Conservation (phyloP, 2,113 vertebrate species). For the Varanus salvator region DNA sequence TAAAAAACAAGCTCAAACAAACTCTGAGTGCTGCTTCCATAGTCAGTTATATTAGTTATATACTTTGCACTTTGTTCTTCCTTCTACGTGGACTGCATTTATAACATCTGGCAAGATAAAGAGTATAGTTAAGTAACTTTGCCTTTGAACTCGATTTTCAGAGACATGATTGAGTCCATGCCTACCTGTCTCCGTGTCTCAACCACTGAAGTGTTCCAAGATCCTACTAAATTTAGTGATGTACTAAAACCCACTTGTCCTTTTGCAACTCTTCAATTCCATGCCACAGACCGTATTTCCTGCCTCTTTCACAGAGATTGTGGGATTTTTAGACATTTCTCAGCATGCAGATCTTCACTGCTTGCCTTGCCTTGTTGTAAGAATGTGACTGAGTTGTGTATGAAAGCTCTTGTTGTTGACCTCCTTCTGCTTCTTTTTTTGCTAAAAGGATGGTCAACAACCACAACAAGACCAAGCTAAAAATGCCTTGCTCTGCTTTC, state of each 20-base stretch:
- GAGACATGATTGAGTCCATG: background rate
- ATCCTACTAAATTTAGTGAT: background rate
- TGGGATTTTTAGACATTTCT: no score
- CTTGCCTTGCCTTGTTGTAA: no score
- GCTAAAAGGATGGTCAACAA: no score
- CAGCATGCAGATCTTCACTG: no score
- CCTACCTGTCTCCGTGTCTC: background rate
- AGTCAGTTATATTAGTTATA: slow-evolving; percentile 3
- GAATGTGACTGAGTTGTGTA: no score
- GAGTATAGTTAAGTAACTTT: background rate
- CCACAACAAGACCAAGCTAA: no score
- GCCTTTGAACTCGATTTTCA: background rate
- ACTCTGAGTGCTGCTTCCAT: background rate
- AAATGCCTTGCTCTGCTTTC: no score
- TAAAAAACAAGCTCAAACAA: background rate
- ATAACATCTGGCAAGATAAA: background rate
- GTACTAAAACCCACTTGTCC: no score
- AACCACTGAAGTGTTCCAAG: background rate
- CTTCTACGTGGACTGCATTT: slow-evolving; percentile 1
- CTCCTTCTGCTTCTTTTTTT: no score
- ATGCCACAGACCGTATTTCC: no score
- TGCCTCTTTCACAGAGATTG: no score
- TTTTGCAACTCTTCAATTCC: background rate
- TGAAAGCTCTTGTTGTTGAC: no score
- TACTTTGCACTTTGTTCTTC: background rate